Conservation (phyloP, 2,797 vertebrate genomes). For the Tapera naevia region DNA sequence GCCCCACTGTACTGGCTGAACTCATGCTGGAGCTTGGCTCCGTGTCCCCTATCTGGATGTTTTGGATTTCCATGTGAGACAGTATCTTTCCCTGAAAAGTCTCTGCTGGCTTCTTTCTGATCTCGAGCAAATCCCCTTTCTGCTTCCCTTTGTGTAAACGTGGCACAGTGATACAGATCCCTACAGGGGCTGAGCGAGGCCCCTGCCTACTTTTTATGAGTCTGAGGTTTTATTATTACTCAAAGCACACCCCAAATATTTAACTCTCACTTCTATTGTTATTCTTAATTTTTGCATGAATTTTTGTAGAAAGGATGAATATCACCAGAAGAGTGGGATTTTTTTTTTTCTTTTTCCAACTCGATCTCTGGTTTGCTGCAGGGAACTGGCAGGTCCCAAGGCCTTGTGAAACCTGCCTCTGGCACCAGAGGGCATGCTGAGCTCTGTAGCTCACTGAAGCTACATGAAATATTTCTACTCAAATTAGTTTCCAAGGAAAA, state of each 20-base stretch:
- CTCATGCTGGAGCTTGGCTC: not conserved
- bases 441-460: not conserved
- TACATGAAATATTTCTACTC: not conserved
- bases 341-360: not conserved
- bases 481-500: not conserved
- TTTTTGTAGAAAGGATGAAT: not conserved
- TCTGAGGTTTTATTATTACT: not conserved
- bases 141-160: not conserved
- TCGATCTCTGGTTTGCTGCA: not conserved
- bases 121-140: not conserved
- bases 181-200: not conserved
- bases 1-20: not conserved
- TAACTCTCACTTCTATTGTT: not conserved
- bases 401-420: not conserved
- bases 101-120: not conserved
- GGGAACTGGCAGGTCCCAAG: not conserved
- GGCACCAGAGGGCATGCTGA: not conserved
- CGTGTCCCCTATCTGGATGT: not conserved
- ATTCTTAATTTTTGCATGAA: not conserved
- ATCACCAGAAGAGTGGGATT: not conserved
- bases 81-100: not conserved
- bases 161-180: not conserved
- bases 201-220: not conserved
- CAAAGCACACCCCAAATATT: not conserved
- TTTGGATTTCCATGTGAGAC: not conserved